phyloP scores from a whole-genome alignment of 2,113 vertebrate species.

The Urocitellus parryii region DNA sequence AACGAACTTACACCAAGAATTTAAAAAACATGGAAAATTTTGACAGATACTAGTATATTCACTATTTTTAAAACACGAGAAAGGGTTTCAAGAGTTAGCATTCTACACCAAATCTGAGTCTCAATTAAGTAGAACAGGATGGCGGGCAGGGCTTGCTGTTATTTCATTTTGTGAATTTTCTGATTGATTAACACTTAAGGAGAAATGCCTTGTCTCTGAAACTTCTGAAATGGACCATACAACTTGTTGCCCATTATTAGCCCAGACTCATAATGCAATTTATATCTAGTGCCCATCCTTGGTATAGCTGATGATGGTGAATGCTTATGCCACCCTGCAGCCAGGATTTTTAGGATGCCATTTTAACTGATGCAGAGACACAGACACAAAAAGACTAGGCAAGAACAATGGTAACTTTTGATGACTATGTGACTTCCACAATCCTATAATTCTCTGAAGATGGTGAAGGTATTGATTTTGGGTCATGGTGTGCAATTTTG shows the following conservation, averaged over 20 bases:
- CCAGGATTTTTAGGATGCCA: background rate
- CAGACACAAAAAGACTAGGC: background rate
- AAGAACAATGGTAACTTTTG: background rate
- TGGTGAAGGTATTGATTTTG: background rate
- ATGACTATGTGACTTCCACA: background rate
- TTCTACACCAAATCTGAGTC: background rate
- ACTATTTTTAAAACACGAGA: background rate
- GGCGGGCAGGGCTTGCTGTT: rapidly evolving
- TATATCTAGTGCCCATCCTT: background rate
- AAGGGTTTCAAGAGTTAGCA: background rate
- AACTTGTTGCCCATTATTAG: background rate
- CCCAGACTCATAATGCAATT: background rate
- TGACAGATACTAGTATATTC: background rate
- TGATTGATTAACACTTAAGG: background rate
- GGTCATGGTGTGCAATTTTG: background rate
- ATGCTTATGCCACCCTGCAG: background rate
- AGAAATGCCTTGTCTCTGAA: background rate
- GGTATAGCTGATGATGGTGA: no score
- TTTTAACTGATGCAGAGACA: background rate
- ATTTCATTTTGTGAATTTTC: background rate
- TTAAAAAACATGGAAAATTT: background rate
- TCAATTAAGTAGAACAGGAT: background rate
- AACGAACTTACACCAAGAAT: background rate
- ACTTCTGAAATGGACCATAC: background rate
- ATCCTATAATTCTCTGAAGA: background rate